A percentile compares a stretch with the other conserved stretches of the same genome.
phyloP scores from a whole-genome alignment of 2,888 invertebrate genomes.

The Drosophila diplacantha region DNA sequence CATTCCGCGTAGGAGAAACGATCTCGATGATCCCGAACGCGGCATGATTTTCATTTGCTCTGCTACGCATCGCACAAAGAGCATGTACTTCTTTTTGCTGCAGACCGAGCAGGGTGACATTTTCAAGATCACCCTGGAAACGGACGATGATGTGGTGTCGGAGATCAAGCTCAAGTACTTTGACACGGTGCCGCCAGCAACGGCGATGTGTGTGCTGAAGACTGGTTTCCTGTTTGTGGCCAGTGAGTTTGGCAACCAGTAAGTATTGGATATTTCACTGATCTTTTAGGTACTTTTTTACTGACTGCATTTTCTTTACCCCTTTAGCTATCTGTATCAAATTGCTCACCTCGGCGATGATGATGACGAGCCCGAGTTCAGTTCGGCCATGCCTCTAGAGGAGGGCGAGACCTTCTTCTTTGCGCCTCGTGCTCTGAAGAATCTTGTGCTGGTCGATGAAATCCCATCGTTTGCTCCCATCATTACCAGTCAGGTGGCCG shows the following conservation, averaged over 20 bases:
- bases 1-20: constrained; percentile 96
- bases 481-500: constrained; percentile 90
- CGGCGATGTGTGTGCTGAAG: constrained; percentile 98
- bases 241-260: constrained; percentile 99
- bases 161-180: constrained; percentile 99
- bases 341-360: constrained; percentile 99
- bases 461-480: constrained; percentile 97
- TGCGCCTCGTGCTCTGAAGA: constrained; percentile 94
- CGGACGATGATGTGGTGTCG: constrained; percentile 98
- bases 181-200: constrained; percentile 98
- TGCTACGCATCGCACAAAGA: constrained; percentile 99
- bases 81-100: constrained; percentile 99
- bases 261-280: constrained; percentile 78
- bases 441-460: constrained; percentile 97
- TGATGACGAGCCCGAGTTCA: constrained; percentile 99
- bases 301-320: neutral
- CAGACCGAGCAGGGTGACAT: constrained; percentile 99
- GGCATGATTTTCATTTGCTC: constrained; percentile 99
- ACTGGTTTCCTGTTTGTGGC: constrained; percentile 99
- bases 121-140: constrained; percentile 96
- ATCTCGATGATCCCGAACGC: constrained; percentile 98
- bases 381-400: constrained; percentile 97
- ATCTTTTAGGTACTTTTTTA: neutral
- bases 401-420: constrained; percentile 99
- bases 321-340: constrained; percentile 94